Percentiles rank a stretch among this genome's conserved stretches.
phyloP scores from a whole-genome alignment of 2,888 invertebrate species.

The Amorpha juglandis region DNA sequence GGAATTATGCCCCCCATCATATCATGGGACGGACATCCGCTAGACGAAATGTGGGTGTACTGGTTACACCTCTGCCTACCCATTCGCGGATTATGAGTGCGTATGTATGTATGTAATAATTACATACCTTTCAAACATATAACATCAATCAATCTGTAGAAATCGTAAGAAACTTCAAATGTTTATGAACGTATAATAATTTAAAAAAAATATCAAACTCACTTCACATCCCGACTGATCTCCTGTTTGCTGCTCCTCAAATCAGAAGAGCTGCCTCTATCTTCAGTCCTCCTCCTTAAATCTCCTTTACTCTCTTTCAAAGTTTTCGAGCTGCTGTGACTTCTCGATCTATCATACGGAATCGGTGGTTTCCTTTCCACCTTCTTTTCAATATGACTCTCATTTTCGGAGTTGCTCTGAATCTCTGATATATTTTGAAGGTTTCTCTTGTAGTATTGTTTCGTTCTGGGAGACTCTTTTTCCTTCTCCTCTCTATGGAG shows the following conservation, averaged over 20 bases:
- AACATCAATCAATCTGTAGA: no score
- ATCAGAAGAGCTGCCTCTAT: slow-evolving; percentile 65
- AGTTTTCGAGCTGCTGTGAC: slow-evolving; percentile 79
- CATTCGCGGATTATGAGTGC: no score
- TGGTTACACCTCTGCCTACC: no score
- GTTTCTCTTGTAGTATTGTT: slow-evolving; percentile 74
- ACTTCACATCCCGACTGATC: slow-evolving; percentile 71
- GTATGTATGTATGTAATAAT: no score
- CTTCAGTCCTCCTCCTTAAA: slow-evolving; percentile 50
- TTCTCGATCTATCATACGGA: slow-evolving; percentile 74
- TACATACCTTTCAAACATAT: no score
- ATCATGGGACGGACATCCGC: no score
- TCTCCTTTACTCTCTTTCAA: slow-evolving; percentile 62
- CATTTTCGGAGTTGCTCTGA: slow-evolving; percentile 73
- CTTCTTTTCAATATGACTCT: slow-evolving; percentile 66
- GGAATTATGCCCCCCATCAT: no score
- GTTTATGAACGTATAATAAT: not conserved
- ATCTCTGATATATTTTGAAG: slow-evolving; percentile 85
- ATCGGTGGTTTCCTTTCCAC: slow-evolving; percentile 69
- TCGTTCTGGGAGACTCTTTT: slow-evolving; percentile 61
- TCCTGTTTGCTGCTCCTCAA: slow-evolving; percentile 74
- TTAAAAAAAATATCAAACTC: slow-evolving; percentile 41
- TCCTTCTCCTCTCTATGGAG: slow-evolving; percentile 65
- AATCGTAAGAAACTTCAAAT: no score
- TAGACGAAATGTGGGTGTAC: no score